Conservation (phyloP, 2,797 vertebrate species). For the Brotogeris chrysoptera region DNA sequence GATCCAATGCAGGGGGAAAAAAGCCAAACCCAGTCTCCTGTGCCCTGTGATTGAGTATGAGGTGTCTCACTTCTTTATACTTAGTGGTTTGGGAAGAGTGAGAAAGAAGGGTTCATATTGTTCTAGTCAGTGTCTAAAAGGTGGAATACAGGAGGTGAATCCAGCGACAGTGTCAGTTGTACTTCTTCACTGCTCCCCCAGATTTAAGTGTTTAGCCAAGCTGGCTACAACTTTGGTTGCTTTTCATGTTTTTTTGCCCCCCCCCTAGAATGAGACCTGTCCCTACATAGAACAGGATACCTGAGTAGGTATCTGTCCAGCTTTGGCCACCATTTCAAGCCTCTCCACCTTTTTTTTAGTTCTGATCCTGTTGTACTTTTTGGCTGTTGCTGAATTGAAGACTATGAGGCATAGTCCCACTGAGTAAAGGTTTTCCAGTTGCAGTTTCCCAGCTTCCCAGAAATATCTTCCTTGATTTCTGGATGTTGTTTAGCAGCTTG, state of each 20-base stretch:
- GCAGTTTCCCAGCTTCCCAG: not conserved
- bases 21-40: not conserved
- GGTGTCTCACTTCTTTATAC: not conserved
- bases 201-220: not conserved
- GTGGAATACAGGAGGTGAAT: not conserved
- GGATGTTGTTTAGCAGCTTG: not conserved
- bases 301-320: not conserved
- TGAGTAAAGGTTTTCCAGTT: not conserved
- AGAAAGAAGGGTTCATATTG: not conserved
- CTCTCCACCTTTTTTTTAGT: rapidly evolving
- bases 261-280: not conserved
- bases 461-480: not conserved
- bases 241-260: not conserved
- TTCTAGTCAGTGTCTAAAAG: not conserved
- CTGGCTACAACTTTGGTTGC: not conserved
- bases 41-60: not conserved
- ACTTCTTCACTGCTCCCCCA: not conserved
- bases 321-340: not conserved
- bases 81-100: not conserved
- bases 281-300: not conserved
- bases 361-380: not conserved
- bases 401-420: not conserved
- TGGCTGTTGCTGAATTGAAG: not conserved
- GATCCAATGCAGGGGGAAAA: not conserved
- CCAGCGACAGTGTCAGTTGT: not conserved